These are phyloP conservation scores for Lumbricus terrestris DNA, from an alignment of 2,888 invertebrate genomes.

Conservation along the genomic window DNA sequence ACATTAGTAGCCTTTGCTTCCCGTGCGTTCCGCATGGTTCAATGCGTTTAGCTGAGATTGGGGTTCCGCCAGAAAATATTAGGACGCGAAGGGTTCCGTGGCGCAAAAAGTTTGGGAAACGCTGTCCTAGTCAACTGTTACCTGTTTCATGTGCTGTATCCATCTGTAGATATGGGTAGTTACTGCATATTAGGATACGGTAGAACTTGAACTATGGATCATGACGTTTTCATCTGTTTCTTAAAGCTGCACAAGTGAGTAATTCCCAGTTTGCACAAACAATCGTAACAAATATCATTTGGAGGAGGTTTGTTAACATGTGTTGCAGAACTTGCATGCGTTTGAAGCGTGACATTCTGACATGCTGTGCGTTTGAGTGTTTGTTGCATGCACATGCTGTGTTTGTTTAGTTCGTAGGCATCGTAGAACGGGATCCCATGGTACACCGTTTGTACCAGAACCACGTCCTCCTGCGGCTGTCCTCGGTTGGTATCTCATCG, in stretches of 20 bases:
- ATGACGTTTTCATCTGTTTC: neutral
- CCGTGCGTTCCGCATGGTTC: too few relatives aligned
- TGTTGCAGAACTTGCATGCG: neutral
- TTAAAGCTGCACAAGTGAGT: neutral
- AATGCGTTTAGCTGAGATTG: too few relatives aligned
- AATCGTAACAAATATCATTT: neutral
- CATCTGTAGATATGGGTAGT: neutral
- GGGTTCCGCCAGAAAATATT: too few relatives aligned
- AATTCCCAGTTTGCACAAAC: neutral
- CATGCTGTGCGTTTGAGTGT: neutral
- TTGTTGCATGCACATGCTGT: conserved; percentile 5
- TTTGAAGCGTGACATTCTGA: neutral
- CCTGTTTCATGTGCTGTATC: neutral
- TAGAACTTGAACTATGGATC: neutral
- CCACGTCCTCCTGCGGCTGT: neutral
- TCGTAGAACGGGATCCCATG: conserved; percentile 37
- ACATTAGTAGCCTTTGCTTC: too few relatives aligned
- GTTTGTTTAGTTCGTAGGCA: conserved; percentile 28
- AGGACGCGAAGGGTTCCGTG: too few relatives aligned
- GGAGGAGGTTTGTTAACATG: neutral
- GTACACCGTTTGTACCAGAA: conserved; percentile 26
- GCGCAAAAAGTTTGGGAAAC: too few relatives aligned
- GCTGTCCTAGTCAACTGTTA: neutral
- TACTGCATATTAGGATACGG: too few relatives aligned
- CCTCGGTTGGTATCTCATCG: conserved; percentile 10